Conservation (phyloP, 1,140 invertebrate genomes). For the Cotesia typhae region DNA sequence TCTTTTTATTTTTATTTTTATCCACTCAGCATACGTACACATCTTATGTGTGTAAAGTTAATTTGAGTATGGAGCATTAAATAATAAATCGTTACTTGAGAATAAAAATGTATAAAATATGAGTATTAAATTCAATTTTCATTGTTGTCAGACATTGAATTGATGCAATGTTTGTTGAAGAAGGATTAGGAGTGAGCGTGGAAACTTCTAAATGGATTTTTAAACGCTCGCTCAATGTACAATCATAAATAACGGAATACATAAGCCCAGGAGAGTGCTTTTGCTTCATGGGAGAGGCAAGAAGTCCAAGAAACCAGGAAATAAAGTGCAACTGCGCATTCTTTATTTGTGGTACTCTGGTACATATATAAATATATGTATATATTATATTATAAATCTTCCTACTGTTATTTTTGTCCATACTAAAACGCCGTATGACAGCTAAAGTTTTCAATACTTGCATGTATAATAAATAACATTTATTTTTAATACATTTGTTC, state of each 20-base stretch:
- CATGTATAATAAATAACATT: not conserved
- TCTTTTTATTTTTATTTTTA: too few relatives aligned
- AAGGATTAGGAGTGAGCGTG: slow-evolving; percentile 13
- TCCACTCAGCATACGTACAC: too few relatives aligned
- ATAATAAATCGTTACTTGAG: not conserved
- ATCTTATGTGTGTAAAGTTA: too few relatives aligned
- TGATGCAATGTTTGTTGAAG: slow-evolving; percentile 24
- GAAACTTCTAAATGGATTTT: slow-evolving; percentile 26
- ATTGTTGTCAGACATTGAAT: slow-evolving; percentile 27
- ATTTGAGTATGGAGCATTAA: not conserved
- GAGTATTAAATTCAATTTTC: slow-evolving; percentile 20
- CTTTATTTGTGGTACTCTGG: not conserved
- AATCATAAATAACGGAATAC: slow-evolving; percentile 31
- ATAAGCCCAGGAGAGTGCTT: slow-evolving; percentile 12
- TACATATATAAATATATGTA: slow-evolving; percentile 19
- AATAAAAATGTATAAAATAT: slow-evolving; percentile 16
- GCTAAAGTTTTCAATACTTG: not conserved
- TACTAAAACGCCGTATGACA: slow-evolving; percentile 7
- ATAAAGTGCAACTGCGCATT: slow-evolving; percentile 26
- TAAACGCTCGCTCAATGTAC: slow-evolving; percentile 26
- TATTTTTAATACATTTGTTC: slow-evolving; percentile 1
- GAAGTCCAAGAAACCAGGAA: slow-evolving; percentile 28
- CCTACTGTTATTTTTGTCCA: slow-evolving; percentile 15
- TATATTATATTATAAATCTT: slow-evolving; percentile 25
- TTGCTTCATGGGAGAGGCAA: slow-evolving; percentile 6